Evolutionary conservation across 2,888 invertebrate species (phyloP), one percentile per base, ranked within the genome.

Genomic region (Eristalis intricaria): DNA sequence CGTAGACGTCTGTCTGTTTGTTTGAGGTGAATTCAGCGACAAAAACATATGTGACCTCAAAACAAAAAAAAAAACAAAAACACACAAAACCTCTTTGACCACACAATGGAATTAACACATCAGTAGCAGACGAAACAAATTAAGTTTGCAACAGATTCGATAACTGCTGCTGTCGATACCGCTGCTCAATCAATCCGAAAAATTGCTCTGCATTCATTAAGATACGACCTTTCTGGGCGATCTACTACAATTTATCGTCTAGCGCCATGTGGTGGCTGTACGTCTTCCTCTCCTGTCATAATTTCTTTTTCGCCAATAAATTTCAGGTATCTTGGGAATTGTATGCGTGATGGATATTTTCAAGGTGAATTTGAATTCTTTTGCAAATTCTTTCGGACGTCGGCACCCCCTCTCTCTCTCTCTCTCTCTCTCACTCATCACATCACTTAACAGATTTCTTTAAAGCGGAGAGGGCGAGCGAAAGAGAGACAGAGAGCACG

Each of bases 81-180:
- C 26, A 26, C 26, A n/a, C 15, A 68, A 74, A 73, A 50, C 43
- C 43, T 19, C 43, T 43, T n/a, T n/a, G 43, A 40, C 70, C 61
- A 75, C 73, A 70, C 74, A 75, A 69, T 74, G 23, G 74, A 83
- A 82, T 83, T 86, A 86, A 66, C 83, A 79, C 78, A 79, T 56
- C 71, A 66, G 70, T 71, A 58, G 58, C 63, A 83, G 71, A 66
- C 78, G 29, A 75, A 75, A 40, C 60, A 60, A 79, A 69, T 75
- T 69, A 32, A 75, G 69, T 69, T 58, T 63, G 61, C 61, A 80
- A 74, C 35, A 61, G 70, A 56, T 73, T 71, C 19, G 60, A 60
- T 71, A 50, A 19, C 50, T 19, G 50, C 10, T 63, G 66, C 68
- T 60, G 58, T 79, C 35, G 32, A 71, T 58, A 7, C 7, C 60